Percentiles rank a stretch among this genome's conserved stretches.
Evolutionary conservation across 2,797 vertebrate species (phyloP).

Genomic region (Sebastes nivosus): DNA sequence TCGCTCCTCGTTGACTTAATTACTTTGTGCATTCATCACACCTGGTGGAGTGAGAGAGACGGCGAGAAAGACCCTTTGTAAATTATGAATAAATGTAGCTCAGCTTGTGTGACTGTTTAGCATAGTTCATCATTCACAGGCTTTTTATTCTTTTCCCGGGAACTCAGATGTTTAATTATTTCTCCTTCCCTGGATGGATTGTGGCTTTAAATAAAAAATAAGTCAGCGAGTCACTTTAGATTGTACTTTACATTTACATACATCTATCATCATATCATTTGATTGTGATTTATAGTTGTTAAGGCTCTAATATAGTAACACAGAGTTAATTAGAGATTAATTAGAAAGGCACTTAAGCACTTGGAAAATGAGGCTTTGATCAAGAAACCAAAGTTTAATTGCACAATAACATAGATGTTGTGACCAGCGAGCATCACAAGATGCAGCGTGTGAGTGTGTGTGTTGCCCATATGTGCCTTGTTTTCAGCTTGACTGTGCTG

Average conservation of each 20-base stretch:
- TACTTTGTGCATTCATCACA: constrained; percentile 49
- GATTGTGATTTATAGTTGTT: constrained; percentile 31
- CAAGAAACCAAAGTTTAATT: constrained; percentile 43
- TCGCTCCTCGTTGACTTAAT: constrained; percentile 45
- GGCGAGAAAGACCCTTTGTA: constrained; percentile 2
- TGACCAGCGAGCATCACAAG: constrained; percentile 1
- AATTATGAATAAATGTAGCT: constrained; percentile 33
- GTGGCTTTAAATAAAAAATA: neutral
- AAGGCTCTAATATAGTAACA: constrained; percentile 5
- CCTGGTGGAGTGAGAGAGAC: constrained; percentile 21
- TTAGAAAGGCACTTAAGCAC: constrained; percentile 22
- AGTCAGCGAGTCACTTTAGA: neutral
- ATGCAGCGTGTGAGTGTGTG: constrained; percentile 6
- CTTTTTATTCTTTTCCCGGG: neutral
- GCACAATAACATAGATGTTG: constrained; percentile 18
- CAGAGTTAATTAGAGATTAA: constrained; percentile 34
- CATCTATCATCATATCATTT: constrained; percentile 25
- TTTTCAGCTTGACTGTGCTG: constrained; percentile 18
- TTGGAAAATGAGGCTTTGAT: constrained; percentile 43
- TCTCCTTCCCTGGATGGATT: neutral
- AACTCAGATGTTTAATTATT: constrained; percentile 6
- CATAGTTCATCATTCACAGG: constrained; percentile 18
- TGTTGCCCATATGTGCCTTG: constrained; percentile 4
- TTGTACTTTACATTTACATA: neutral
- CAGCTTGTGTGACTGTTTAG: constrained; percentile 16